These are phyloP conservation scores for Phyllostomus discolor DNA, from an alignment of 2,113 vertebrate species.

Conservation along the genomic window DNA sequence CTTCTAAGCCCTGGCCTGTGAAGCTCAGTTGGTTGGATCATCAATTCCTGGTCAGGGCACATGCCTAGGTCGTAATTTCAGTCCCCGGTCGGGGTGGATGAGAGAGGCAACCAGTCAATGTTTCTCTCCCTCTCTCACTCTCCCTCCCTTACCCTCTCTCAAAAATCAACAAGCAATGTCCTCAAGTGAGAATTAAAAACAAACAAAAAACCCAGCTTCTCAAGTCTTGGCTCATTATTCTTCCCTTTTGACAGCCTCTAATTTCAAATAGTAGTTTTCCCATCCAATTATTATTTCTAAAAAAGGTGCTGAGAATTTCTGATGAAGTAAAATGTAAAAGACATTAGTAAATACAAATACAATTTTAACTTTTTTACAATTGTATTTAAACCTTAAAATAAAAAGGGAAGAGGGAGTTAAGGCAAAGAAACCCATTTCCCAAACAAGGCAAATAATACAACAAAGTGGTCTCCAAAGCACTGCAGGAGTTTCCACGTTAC, in stretches of 20 bases:
- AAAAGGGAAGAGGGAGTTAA: background rate
- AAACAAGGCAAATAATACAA: constrained; percentile 13
- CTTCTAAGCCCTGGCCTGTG: background rate
- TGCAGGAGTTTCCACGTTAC: background rate
- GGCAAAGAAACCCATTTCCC: background rate
- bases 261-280: constrained; percentile 1
- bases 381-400: constrained; percentile 21
- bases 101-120: too few relatives aligned
- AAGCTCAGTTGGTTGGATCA: too few relatives aligned
- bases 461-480: background rate
- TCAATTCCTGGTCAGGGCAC: too few relatives aligned
- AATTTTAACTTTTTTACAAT: background rate
- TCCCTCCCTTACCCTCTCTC: too few relatives aligned
- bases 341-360: background rate
- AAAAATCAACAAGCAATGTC: too few relatives aligned
- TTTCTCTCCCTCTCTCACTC: too few relatives aligned
- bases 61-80: too few relatives aligned
- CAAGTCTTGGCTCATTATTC: background rate
- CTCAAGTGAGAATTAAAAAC: too few relatives aligned
- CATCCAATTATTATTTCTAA: background rate
- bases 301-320: constrained; percentile 10
- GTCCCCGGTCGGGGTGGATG: too few relatives aligned
- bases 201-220: background rate
- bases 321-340: background rate
- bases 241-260: background rate